A percentile compares a stretch with the other conserved stretches of the same genome.
Conservation (phyloP, 2,113 vertebrate genomes). For the Casuarius casuarius region DNA sequence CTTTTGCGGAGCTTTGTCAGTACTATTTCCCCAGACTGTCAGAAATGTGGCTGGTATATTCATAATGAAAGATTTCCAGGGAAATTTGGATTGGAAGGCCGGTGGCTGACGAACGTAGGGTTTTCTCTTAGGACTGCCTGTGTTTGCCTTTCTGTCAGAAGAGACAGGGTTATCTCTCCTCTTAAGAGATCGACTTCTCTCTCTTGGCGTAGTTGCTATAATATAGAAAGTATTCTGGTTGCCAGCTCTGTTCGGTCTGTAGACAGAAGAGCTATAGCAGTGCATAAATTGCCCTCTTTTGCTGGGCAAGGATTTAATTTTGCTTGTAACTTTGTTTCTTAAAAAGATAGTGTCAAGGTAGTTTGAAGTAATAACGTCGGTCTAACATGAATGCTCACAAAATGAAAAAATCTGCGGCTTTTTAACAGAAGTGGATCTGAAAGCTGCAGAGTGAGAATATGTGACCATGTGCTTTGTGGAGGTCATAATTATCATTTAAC, state of each 20-base stretch:
- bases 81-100: neutral
- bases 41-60: neutral
- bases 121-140: neutral
- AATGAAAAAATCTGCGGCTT: neutral
- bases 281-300: neutral
- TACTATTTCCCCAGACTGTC: neutral
- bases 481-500: neutral
- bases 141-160: neutral
- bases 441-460: neutral
- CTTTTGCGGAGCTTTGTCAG: neutral
- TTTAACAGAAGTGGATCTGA: neutral
- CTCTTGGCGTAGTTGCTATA: neutral
- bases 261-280: neutral
- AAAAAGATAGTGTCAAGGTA: neutral
- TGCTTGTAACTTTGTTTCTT: neutral
- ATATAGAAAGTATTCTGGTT: neutral
- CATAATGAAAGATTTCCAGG: neutral
- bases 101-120: neutral
- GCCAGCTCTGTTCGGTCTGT: neutral
- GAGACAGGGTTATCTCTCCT: neutral
- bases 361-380: neutral
- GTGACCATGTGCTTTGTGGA: neutral
- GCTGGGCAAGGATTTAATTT: neutral
- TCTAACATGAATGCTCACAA: neutral
- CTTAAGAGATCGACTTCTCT: neutral